Evolutionary conservation across 2,888 invertebrate genomes (phyloP), one percentile per base, ranked within the genome.

Genomic region (Bombylius major): DNA sequence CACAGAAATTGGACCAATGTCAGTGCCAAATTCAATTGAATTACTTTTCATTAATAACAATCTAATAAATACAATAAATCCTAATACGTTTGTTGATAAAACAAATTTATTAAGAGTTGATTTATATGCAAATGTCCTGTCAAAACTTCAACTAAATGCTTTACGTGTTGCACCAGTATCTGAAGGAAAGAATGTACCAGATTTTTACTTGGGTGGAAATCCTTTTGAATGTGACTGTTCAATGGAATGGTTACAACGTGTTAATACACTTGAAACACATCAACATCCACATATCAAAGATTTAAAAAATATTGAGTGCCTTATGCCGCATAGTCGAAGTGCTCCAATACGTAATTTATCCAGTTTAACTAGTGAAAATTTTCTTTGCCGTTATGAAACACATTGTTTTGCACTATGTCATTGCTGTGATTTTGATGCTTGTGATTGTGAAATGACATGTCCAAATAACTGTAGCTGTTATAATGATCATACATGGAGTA

Each of bases 371-470:
- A 81, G 88, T 55, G 82, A 87, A 62, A 89, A 93, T 73, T 94
- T 94, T 76, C 80, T 95, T 65, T 95, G 94, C 77, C 86, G 85
- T 66, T 95, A 95, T 77, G 88, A 89, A 69, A 85, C 88, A 54
- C 92, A 94, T 75, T 96, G 96, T 76, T 94, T 94, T 74, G 89
- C 93, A 47, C 81, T 91, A 53, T 96, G 96, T 75, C 91, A 92
- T 71, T 96, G 96, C 75, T 96, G 96, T 75, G 94, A 94, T 71
- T 95, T 91, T 71, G 93, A 93, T 70, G 90, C 90, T 60, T 96
- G 96, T 75, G 95, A 95, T 75, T 96, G 96, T 76, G 92, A 95
- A 77, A 92, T 94, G 89, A 92, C 89, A 61, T 96, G 96, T 69
- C 96, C 96, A 42, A 82, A 84, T 65, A 91, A 91, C 67, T 96